Conservation (phyloP, 2,113 vertebrate species). For the Phoxinus phoxinus region DNA sequence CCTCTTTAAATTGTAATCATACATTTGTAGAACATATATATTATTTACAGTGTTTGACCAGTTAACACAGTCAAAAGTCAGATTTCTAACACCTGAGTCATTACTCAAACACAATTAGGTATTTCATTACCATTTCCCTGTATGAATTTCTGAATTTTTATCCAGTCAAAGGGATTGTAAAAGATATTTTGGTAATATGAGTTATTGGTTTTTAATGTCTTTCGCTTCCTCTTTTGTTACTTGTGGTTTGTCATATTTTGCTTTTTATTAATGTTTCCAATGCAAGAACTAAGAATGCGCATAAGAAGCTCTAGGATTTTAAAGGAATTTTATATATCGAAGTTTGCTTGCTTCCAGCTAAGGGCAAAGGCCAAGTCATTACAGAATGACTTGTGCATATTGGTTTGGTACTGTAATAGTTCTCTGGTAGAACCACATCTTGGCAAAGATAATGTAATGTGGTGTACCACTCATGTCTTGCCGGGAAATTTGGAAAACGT, state of each 20-base stretch:
- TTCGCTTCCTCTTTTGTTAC: conserved; percentile 29
- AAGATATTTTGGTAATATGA: neutral
- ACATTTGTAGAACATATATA: too few relatives aligned
- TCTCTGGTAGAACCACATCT: neutral
- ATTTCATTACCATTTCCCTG: neutral
- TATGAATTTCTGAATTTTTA: neutral
- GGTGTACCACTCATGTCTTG: neutral
- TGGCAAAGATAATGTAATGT: neutral
- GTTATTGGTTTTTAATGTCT: neutral
- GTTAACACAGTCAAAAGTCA: neutral
- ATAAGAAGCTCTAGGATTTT: conserved; percentile 37
- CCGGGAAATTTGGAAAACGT: neutral
- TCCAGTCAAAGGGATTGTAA: neutral
- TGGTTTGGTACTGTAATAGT: neutral
- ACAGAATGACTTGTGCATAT: neutral
- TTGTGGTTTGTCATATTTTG: conserved; percentile 38
- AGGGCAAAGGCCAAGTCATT: neutral
- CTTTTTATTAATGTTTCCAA: conserved; percentile 55
- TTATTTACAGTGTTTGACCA: neutral
- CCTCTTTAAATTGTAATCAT: too few relatives aligned
- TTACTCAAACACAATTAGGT: neutral
- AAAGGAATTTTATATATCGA: conserved; percentile 24
- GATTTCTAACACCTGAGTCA: neutral
- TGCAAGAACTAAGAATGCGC: conserved; percentile 19
- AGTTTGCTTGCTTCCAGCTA: neutral